Conservation (phyloP, 2,113 vertebrate species). For the Guaruba guarouba region DNA sequence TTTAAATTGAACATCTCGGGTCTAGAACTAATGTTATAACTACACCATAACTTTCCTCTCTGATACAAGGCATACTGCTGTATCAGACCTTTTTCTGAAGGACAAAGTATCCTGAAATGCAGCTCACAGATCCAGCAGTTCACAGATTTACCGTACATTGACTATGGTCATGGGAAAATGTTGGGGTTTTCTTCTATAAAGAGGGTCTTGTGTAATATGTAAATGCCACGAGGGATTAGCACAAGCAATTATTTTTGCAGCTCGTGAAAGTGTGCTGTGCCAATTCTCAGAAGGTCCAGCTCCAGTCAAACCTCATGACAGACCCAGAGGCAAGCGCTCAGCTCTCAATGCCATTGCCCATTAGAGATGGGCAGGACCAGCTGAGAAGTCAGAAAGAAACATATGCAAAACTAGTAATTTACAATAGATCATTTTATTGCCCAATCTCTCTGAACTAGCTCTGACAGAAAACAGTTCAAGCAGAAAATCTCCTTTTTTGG, state of each 20-base stretch:
- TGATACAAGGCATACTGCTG: not conserved
- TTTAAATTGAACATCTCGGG: not conserved
- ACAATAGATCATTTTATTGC: not conserved
- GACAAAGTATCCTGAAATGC: not conserved
- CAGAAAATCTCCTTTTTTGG: not conserved
- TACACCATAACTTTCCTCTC: not conserved
- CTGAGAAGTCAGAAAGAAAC: not conserved
- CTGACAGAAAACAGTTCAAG: not conserved
- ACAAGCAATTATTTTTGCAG: slow-evolving; percentile 62
- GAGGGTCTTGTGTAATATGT: slow-evolving; percentile 54
- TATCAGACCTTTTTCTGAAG: not conserved
- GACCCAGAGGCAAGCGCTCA: slow-evolving; percentile 35
- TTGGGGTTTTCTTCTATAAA: not conserved
- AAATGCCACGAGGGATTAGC: slow-evolving; percentile 51
- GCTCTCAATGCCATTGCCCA: not conserved
- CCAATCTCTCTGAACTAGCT: not conserved
- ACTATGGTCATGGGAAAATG: slow-evolving; percentile 65
- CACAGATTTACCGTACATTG: slow-evolving; percentile 64
- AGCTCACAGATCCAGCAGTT: not conserved
- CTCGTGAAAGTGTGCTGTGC: slow-evolving; percentile 42
- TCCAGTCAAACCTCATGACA: slow-evolving; percentile 50
- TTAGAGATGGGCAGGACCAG: not conserved
- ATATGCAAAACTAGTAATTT: not conserved
- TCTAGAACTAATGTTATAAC: not conserved
- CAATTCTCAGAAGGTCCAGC: slow-evolving; percentile 59